Base-by-base conservation (phyloP, 2,888 invertebrate genomes). In the Hanleya hanleyi region DNA sequence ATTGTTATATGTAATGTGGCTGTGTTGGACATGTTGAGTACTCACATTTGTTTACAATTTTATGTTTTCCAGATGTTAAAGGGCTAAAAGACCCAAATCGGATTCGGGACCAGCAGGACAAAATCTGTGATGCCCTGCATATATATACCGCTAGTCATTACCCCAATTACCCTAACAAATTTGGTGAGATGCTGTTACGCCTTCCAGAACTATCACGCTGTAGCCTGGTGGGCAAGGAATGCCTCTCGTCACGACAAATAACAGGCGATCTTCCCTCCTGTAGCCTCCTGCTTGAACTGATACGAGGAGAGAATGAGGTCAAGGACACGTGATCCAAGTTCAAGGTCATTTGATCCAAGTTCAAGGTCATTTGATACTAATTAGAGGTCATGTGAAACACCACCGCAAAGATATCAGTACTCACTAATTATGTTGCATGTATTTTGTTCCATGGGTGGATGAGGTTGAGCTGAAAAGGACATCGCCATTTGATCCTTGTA, bases 121-220 rank as follows among this genome's bases (percentile, higher is more conserved):
- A 96, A 89, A 96, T 98, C 32, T 92, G 97, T 68, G 96, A 97
- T 88, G 97, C 97, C 41, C 91, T 98, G 66, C 96, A 97, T 90
- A 95, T 95, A 72, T 98, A 98, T 91, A 98, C 97, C 4, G 93
- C 95, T 81, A 93, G 94, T 33, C 96, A 97, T 91, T 98, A 97
- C 92, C 96, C 97, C 18, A 95, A 96, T 81, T 94, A 95, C 91
- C 97, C 97, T 68, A 96, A 97, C 82, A 98, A 98, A 92, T 98
- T 97, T 90, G 97, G 97, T 51, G 97, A 98, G 91, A 92, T 98
- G 70, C 92, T 98, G 78, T 92, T 98, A 77, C 94, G 97, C 84
- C 96, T 98, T 91, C 97, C 98, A 18, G 98, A 98, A 91, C 92
- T 98, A 85, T 97, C 98, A 91, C 93, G 97, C 88, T 96, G 97